These are phyloP conservation scores for Channa maculata DNA, from an alignment of 2,113 vertebrate genomes.

Conservation along the genomic window DNA sequence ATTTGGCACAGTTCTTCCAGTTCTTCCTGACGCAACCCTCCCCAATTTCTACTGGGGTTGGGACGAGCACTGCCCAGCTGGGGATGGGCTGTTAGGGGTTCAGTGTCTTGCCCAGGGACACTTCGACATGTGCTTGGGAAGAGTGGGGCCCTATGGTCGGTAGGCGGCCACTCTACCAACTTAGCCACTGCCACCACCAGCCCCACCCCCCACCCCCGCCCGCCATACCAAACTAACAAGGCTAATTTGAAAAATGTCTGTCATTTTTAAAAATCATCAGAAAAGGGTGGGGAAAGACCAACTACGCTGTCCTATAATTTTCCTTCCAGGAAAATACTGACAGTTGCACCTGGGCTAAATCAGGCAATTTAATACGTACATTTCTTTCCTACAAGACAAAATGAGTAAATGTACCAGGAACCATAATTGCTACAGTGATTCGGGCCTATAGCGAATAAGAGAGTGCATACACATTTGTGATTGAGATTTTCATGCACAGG, in stretches of 20 bases:
- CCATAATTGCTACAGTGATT: conserved; percentile 37
- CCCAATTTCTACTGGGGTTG: too few species aligned
- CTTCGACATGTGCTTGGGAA: too few species aligned
- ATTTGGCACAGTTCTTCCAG: too few species aligned
- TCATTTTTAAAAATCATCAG: conserved; percentile 27
- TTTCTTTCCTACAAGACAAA: conserved; percentile 16
- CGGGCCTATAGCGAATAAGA: conserved; percentile 50
- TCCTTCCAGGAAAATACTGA: conserved; percentile 16
- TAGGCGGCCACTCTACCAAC: too few species aligned
- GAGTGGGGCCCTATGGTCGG: too few species aligned
- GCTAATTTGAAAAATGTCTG: conserved; percentile 48
- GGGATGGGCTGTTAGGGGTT: too few species aligned
- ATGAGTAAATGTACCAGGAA: conserved; percentile 29
- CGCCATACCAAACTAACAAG: conserved; percentile 47
- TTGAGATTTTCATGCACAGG: conserved; percentile 31
- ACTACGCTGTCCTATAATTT: conserved; percentile 9
- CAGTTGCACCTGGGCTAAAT: conserved; percentile 30
- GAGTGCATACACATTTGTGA: conserved; percentile 33
- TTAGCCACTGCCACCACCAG: too few species aligned
- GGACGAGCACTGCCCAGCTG: too few species aligned
- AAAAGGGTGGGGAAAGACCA: conserved; percentile 3
- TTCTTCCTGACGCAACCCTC: too few species aligned
- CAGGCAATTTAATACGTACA: conserved; percentile 4
- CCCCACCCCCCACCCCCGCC: too few species aligned
- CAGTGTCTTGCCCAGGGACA: too few species aligned